A percentile compares a stretch with the other conserved stretches of the same genome.
These are phyloP conservation scores for Hydrocynus forskahlii DNA, from an alignment of 2,797 vertebrate species.

Conservation along the genomic window DNA sequence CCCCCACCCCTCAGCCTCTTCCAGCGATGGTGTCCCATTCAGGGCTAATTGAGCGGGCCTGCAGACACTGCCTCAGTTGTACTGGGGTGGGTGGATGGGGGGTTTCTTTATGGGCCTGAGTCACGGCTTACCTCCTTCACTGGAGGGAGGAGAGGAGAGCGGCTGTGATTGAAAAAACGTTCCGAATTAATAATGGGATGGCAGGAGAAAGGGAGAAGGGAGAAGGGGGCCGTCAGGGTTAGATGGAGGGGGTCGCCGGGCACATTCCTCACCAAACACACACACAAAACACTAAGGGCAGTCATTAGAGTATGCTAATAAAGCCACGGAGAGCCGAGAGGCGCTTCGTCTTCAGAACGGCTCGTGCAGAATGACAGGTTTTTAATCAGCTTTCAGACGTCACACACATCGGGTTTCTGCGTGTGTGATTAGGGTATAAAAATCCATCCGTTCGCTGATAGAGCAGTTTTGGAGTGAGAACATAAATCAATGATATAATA, in stretches of 20 bases:
- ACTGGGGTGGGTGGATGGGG: conserved; percentile 25
- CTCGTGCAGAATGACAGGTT: background rate
- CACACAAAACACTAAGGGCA: background rate
- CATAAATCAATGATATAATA: no score
- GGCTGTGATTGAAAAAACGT: conserved; percentile 55
- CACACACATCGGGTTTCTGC: no score
- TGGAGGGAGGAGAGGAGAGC: conserved; percentile 53
- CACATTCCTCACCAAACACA: conserved; percentile 44
- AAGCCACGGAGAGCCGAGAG: background rate
- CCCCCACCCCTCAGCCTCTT: conserved; percentile 31
- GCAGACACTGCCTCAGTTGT: conserved; percentile 11
- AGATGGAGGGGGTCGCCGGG: conserved; percentile 27
- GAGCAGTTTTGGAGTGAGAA: no score
- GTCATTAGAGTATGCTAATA: conserved; percentile 21
- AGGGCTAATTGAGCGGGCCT: conserved; percentile 63
- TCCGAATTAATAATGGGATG: conserved; percentile 43
- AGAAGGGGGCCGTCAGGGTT: conserved; percentile 20
- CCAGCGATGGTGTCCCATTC: conserved; percentile 54
- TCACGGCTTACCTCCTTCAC: conserved; percentile 49
- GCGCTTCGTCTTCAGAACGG: background rate
- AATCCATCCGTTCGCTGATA: no score
- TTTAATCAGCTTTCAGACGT: background rate
- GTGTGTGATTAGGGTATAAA: background rate
- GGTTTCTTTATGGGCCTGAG: conserved; percentile 57
- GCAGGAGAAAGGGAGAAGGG: conserved; percentile 37